Base-by-base conservation (phyloP, 2,888 invertebrate genomes). In the Pachymerium ferrugineum region DNA sequence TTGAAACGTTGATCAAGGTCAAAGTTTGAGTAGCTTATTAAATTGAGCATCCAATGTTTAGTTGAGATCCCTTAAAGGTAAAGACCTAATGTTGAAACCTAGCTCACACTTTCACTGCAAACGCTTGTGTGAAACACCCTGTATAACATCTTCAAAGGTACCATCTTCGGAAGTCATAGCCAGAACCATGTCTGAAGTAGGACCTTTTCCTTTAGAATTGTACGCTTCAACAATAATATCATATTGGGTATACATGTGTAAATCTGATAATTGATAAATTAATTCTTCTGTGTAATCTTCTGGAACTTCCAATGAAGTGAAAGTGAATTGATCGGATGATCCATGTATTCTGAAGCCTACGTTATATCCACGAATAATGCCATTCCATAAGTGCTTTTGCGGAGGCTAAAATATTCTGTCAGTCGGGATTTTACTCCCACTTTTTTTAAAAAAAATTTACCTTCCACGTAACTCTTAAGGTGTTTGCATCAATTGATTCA, bases 81-180 rank as follows among this genome's bases (percentile, higher is more conserved):
- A n/a, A n/a, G n/a, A n/a, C n/a, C n/a, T n/a, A n/a, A n/a, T n/a
- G n/a, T n/a, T n/a, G n/a, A n/a, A n/a, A n/a, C n/a, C n/a, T n/a
- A 12, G 12, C 10, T 35, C 10, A 35, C n/a, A 35, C 10, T 6
- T 67, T 67, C 25, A 67, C 8, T 67, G 19, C 67, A 16, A 47
- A 33, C 28, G 38, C 22, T 5, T 19, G 2, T 3, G 8, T 47
- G 12, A 35, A 35, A 35, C 38, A 35, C 10, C 10, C 38, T 12
- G 12, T 12, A 35, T 12, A 35, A 35, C 10, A 54, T 54, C 6
- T 6, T 69, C 8, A 12, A 5, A 29, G 1, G 3, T 71, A 71
- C 71, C 71, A 19, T 71, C 71, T 71, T 71, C 71, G 1, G 71
- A 71, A 22, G 71, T 71, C 71, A 71, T 71, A 8, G 71, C 71